These are phyloP conservation scores for Parotocinclus haroldoi DNA, from an alignment of 2,797 vertebrate genomes.

Conservation along the genomic window DNA sequence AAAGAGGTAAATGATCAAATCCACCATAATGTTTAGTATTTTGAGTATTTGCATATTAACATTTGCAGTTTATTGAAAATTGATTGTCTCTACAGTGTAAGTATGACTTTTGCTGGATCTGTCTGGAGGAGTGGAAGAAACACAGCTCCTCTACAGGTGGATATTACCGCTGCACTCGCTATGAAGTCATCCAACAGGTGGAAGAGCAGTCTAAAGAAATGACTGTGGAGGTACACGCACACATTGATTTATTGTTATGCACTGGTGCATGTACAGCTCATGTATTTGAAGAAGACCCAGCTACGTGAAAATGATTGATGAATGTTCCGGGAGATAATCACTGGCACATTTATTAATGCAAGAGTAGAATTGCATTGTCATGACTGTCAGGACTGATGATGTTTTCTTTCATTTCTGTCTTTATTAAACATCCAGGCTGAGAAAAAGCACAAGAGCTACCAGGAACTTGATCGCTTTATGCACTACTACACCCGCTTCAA, in stretches of 20 bases:
- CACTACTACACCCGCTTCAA: conserved; percentile 98
- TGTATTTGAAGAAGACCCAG: background rate
- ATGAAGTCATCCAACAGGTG: conserved; percentile 95
- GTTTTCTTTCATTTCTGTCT: conserved; percentile 38
- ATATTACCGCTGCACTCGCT: conserved; percentile 96
- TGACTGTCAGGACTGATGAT: too few species aligned
- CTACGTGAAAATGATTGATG: too few species aligned
- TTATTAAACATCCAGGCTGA: conserved; percentile 78
- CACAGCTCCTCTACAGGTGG: conserved; percentile 98
- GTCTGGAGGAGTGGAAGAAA: conserved; percentile 98
- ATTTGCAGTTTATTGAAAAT: too few species aligned
- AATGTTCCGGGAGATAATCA: too few species aligned
- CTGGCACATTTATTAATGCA: too few species aligned
- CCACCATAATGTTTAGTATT: too few species aligned
- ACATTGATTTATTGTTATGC: background rate
- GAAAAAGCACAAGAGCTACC: conserved; percentile 97
- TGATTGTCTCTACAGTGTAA: conserved; percentile 78
- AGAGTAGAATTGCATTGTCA: background rate
- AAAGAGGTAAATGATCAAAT: too few species aligned
- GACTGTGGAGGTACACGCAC: conserved; percentile 85
- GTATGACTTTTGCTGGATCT: conserved; percentile 99
- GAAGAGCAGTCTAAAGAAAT: conserved; percentile 98
- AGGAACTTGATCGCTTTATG: conserved; percentile 98
- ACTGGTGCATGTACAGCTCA: background rate
- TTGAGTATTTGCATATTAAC: too few species aligned